Evolutionary conservation across 2,888 invertebrate genomes (phyloP).

Genomic region (Cremastinae sp.): DNA sequence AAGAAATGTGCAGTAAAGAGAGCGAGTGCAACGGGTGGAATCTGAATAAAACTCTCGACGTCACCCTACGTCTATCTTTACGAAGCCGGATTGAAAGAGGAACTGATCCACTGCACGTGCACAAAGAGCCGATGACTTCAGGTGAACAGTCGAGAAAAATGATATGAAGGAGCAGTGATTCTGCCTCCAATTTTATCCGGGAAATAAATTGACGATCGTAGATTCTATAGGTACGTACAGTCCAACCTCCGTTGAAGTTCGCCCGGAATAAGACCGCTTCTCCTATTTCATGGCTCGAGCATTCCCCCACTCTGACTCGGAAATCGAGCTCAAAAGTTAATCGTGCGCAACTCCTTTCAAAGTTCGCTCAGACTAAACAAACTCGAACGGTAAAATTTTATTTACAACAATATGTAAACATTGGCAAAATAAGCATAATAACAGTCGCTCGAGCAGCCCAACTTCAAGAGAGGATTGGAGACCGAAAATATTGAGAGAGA

Average conservation of each 20-base stretch:
- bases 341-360: no score
- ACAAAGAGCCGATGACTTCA: constrained; percentile 20
- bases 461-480: no score
- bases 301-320: no score
- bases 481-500: no score
- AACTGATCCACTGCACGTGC: neutral
- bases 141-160: constrained; percentile 31
- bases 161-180: constrained; percentile 5
- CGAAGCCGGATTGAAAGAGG: constrained; percentile 7
- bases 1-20: constrained; percentile 34
- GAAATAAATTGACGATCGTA: constrained; percentile 3
- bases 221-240: neutral
- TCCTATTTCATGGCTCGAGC: no score
- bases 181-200: neutral
- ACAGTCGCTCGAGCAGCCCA: no score
- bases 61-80: neutral
- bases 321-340: neutral
- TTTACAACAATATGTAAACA: no score
- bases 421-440: no score
- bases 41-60: neutral
- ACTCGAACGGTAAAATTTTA: no score
- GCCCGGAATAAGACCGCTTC: no score
- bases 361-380: no score
- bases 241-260: no score
- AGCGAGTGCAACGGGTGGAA: constrained; percentile 2